Base-by-base conservation (phyloP, 1,140 invertebrate species). In the Ceratina calcarata region DNA sequence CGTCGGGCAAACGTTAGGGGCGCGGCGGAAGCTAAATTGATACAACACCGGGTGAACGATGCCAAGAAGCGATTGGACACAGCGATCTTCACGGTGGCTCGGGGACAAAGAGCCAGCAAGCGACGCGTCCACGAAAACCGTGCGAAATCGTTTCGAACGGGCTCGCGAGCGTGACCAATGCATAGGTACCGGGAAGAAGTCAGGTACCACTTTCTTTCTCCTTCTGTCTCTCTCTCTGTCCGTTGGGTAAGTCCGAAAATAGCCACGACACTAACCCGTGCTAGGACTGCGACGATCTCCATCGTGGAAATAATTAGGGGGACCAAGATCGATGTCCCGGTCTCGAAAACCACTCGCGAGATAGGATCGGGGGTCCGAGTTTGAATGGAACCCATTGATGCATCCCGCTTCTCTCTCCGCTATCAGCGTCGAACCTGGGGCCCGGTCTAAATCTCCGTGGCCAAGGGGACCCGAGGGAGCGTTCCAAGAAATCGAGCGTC, bases 301-400 rank as follows among this genome's bases (percentile, higher is more conserved):
- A 91, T 91, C 89, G 91, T 91, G 88, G 84, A 91, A 92, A 93
- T 93, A 93, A 93, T 93, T 93, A 93, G 91, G 90, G 87, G 86
- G 88, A 91, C 87, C 90, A 93, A 92, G 91, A 93, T 93, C 90
- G 91, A 93, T 92, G 91, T 92, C 87, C 88, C 84, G 85, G 87
- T 60, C 81, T 81, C 83, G 90, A 22, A 90, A 92, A 91, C 87
- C 89, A 89, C 87, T 88, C 84, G 75, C 62, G 37, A 83, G 92
- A 93, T 93, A 93, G 87, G 87, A 93, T 93, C 91, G 82, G 85
- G 75, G 83, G 37, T 45, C 80, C 86, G 86, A 87, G 88, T 81
- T 88, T 93, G 92, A 93, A 93, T 93, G 91, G 90, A 88, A 88
- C 86, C 89, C 91, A 91, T 92, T 91, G 91, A 93, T 91, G 90